Evolutionary conservation across 2,113 vertebrate genomes (phyloP).

Genomic region (Archilochus colubris): DNA sequence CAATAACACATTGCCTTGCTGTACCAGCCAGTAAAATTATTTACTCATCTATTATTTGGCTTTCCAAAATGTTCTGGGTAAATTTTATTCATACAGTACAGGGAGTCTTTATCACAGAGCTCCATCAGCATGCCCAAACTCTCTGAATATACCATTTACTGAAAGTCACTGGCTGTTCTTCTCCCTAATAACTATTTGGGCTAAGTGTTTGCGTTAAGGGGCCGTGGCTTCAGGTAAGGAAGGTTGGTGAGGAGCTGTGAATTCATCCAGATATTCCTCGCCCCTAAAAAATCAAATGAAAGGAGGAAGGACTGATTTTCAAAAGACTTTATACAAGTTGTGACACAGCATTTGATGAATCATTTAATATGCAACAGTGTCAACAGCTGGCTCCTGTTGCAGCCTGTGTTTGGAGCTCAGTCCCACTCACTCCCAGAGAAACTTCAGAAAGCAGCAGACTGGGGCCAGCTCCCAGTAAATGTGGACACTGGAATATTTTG

Average conservation of each 20-base stretch:
- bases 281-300: not conserved
- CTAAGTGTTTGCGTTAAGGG: not conserved
- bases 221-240: not conserved
- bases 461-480: not conserved
- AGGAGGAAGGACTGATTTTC: not conserved
- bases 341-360: slow-evolving; percentile 63
- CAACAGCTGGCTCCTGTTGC: slow-evolving; percentile 54
- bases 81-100: slow-evolving; percentile 18
- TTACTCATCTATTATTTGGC: slow-evolving; percentile 50
- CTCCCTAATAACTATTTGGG: not conserved
- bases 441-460: slow-evolving; percentile 25
- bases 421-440: not conserved
- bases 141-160: not conserved
- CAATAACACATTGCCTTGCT: slow-evolving; percentile 48
- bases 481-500: not conserved
- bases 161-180: not conserved
- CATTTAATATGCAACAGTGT: slow-evolving; percentile 56
- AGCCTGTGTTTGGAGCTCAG: slow-evolving; percentile 30
- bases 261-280: not conserved
- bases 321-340: slow-evolving; percentile 34
- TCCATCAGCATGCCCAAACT: not conserved
- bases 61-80: slow-evolving; percentile 20
- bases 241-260: not conserved
- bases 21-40: slow-evolving; percentile 60
- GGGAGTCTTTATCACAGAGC: not conserved